Conservation (phyloP, 2,888 invertebrate genomes). For the Hypolimnas misippus region DNA sequence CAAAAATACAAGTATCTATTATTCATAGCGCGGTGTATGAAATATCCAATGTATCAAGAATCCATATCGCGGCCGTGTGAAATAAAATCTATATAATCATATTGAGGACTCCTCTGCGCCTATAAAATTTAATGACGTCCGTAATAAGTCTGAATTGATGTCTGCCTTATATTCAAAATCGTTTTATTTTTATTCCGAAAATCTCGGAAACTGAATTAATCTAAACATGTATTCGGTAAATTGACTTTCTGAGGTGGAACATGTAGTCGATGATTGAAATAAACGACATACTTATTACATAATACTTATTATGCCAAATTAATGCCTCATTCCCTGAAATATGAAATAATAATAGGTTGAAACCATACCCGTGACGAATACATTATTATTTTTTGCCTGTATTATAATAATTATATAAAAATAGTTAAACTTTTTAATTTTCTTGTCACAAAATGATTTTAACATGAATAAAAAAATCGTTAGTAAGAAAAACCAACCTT, state of each 20-base stretch:
- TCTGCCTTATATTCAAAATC: not conserved
- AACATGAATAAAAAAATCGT: no score
- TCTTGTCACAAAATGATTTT: no score
- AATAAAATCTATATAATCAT: slow-evolving; percentile 29
- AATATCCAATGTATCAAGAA: slow-evolving; percentile 29
- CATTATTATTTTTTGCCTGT: no score
- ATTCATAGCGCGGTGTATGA: slow-evolving; percentile 51
- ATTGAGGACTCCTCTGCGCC: not conserved
- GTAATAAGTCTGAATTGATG: slow-evolving; percentile 7
- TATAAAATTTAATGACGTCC: slow-evolving; percentile 20
- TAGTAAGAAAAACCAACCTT: not conserved
- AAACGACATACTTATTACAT: not conserved
- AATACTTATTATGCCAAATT: not conserved
- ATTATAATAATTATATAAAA: no score
- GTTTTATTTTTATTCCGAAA: not conserved
- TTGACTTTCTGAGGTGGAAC: slow-evolving; percentile 5
- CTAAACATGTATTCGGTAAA: slow-evolving; percentile 5
- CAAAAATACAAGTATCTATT: slow-evolving; percentile 78
- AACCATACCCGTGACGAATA: no score
- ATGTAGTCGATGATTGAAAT: slow-evolving; percentile 3
- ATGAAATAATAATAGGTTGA: not conserved
- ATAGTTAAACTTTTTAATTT: no score
- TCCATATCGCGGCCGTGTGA: slow-evolving; percentile 22
- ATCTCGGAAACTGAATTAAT: slow-evolving; percentile 7
- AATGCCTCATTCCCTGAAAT: not conserved